These are phyloP conservation scores for Acanthoscelides obtectus DNA, from an alignment of 2,888 invertebrate genomes.

Conservation along the genomic window DNA sequence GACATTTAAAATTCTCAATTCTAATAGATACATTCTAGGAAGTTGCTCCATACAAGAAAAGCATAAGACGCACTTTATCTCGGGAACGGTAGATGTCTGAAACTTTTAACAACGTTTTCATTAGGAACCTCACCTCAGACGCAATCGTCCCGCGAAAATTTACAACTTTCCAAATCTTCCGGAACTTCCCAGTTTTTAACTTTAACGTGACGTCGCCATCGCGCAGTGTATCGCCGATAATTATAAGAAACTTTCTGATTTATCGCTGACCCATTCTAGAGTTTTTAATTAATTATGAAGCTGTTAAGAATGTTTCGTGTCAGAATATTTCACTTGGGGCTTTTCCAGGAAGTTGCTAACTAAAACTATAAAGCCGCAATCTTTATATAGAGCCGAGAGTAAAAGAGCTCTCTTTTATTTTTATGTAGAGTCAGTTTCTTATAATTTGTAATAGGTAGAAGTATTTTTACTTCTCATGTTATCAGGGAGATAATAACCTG, in stretches of 20 bases:
- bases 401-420: no score
- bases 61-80: constrained; percentile 41
- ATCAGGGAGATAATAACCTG: no score
- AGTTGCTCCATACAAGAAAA: constrained; percentile 20
- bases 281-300: not conserved
- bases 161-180: constrained; percentile 26
- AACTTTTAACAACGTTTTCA: constrained; percentile 46
- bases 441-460: no score
- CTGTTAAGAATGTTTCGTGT: not conserved
- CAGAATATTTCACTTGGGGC: not conserved
- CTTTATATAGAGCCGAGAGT: not conserved
- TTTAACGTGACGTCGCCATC: not conserved
- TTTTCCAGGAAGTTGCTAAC: not conserved
- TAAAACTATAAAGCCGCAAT: not conserved
- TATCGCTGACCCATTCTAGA: not conserved
- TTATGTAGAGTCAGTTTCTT: no score
- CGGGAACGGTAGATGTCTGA: constrained; percentile 36
- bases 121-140: constrained; percentile 27
- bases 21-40: not conserved
- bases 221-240: not conserved
- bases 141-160: constrained; percentile 31
- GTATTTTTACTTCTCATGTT: no score
- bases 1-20: no score
- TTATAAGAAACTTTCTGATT: not conserved
- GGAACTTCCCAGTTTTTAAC: constrained; percentile 5